Evolutionary conservation across 2,797 vertebrate genomes (phyloP).

Genomic region (Pipistrellus pygmaeus): DNA sequence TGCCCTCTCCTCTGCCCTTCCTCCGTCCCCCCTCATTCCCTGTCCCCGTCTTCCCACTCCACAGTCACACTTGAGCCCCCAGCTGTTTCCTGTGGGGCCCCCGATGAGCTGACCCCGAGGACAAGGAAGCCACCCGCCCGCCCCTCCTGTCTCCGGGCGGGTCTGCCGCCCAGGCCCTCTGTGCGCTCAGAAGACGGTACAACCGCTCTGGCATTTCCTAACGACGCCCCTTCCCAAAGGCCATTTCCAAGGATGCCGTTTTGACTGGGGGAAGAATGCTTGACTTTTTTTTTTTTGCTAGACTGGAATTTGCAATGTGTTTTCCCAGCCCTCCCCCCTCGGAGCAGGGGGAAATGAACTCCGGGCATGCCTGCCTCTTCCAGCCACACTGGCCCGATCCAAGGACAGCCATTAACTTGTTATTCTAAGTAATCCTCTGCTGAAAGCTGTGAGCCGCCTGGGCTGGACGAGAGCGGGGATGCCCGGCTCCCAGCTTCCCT

Average conservation of each 20-base stretch:
- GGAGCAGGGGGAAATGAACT: conserved; percentile 51
- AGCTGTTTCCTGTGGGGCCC: background rate
- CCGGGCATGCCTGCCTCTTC: conserved; percentile 45
- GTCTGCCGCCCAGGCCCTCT: background rate
- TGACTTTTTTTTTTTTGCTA: background rate
- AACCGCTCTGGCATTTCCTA: background rate
- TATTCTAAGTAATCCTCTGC: conserved; percentile 79
- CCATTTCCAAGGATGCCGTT: background rate
- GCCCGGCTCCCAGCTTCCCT: background rate
- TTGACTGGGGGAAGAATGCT: background rate
- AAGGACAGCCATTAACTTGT: conserved; percentile 75
- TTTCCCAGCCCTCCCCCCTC: conserved; percentile 46
- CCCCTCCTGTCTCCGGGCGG: background rate
- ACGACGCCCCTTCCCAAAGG: background rate
- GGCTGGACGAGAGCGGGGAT: background rate
- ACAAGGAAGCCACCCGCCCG: background rate
- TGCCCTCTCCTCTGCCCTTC: background rate
- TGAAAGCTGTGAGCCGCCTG: conserved; percentile 75
- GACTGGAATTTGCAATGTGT: conserved; percentile 66
- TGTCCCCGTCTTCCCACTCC: background rate
- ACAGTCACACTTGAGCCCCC: background rate
- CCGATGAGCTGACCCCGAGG: background rate
- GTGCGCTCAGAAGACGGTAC: background rate
- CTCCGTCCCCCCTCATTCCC: background rate
- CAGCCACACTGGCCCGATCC: conserved; percentile 15